Evolutionary conservation across 92 coral and sea anemone genomes (phyloP), one percentile per base, ranked within the genome.

Genomic region (Heliopora coerulea): DNA sequence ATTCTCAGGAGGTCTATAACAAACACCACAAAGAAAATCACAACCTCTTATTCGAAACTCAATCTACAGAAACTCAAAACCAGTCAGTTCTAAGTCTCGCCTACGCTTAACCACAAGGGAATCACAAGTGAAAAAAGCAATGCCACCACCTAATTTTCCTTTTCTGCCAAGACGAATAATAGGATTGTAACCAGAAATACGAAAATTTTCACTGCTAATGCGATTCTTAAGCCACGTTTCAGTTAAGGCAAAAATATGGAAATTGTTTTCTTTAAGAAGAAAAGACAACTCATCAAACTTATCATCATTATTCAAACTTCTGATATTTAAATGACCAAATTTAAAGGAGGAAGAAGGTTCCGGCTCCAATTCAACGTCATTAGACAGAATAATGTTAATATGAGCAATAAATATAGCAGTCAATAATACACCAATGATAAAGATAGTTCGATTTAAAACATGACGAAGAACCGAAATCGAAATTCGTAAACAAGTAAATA

Each of bases 51-150:
- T 14, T 17, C 31, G 62, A 56, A 56, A 56, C 62, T 58, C 64
- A 26, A 68, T 68, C 75, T 59, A 68, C 3, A 68, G 75, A 15
- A 41, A 39, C 24, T 68, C 75, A 39, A 68, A 37, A 32, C 19
- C 61, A 13, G 61, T 34, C 42, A 46, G 28, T 68, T 68, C 75
- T 15, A 68, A 39, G 23, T 68, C 75, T 21, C 3, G 7, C 8
- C 75, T 46, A 24, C 59, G 61, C 37, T 68, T 68, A 12, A 68
- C 75, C 28, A 46, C 61, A 46, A 68, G 75, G 9, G 75, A 68
- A 19, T 42, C 24, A 12, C 33, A 26, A 31, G 58, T 20, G 24
- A 40, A 57, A 34, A 49, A 29, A 48, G 60, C 30, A 3, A 58
- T 35, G 1, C 64, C 9, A 0, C 64, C 64, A 26, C 64, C 64